Percentiles rank a stretch among this genome's conserved stretches.
phyloP scores from a whole-genome alignment of 2,797 vertebrate species.

The Macropodus opercularis region DNA sequence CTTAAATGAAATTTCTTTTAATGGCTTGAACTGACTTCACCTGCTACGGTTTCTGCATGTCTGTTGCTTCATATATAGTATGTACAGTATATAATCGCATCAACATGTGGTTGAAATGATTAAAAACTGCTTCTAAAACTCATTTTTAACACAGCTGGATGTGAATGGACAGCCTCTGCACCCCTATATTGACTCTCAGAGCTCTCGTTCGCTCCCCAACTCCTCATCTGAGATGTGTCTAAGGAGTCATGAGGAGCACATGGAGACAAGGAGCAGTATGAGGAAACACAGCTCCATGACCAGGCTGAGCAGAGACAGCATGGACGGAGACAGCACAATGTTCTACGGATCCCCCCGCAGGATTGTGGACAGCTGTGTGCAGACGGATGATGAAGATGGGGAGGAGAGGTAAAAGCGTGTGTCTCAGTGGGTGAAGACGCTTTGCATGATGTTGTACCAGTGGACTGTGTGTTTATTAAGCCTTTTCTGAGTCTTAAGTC shows the following conservation, averaged over 20 bases:
- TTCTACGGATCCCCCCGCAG: slow-evolving; percentile 85
- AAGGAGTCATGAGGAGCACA: slow-evolving; percentile 86
- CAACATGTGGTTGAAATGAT: not conserved
- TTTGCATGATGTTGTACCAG: too few relatives aligned
- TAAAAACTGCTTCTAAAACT: not conserved
- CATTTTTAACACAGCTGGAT: slow-evolving; percentile 61
- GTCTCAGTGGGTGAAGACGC: not conserved
- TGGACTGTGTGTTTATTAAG: slow-evolving; percentile 16
- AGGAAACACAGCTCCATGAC: slow-evolving; percentile 98
- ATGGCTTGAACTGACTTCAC: too few relatives aligned
- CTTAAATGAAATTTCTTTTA: too few relatives aligned
- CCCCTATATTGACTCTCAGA: slow-evolving; percentile 75
- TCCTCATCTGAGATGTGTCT: slow-evolving; percentile 95
- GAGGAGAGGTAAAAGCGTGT: slow-evolving; percentile 84
- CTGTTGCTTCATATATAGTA: too few relatives aligned
- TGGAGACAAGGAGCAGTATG: slow-evolving; percentile 85
- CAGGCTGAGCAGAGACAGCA: slow-evolving; percentile 86
- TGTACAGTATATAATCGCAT: too few relatives aligned
- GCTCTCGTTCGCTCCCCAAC: slow-evolving; percentile 87
- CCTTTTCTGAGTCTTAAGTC: too few relatives aligned
- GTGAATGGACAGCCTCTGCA: slow-evolving; percentile 86
- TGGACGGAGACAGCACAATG: slow-evolving; percentile 82
- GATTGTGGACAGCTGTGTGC: slow-evolving; percentile 93
- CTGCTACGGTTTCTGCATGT: too few relatives aligned
- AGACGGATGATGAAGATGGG: slow-evolving; percentile 95